Base-by-base conservation (phyloP, 2,888 invertebrate species). In the Halictus quadricinctus region DNA sequence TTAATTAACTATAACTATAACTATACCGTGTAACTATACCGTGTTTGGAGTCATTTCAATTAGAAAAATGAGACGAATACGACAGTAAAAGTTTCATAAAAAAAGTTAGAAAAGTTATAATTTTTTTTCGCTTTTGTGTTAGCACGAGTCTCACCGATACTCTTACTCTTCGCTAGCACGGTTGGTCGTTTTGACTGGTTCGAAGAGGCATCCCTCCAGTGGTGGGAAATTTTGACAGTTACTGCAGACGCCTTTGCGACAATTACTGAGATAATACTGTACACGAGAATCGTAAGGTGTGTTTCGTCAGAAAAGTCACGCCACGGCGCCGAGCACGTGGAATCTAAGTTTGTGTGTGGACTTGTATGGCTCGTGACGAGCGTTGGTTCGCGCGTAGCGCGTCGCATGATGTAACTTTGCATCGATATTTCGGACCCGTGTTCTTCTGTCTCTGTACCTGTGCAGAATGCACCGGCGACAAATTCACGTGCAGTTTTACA, bases 361-460 rank as follows among this genome's bases (percentile, higher is more conserved):
- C 90, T 90, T 90, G 86, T 90, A 90, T 90, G 87, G 89, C 72
- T 76, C 85, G 82, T 72, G 70, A 87, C 82, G 76, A 84, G 69
- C 76, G 60, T 75, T 80, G 79, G 82, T 69, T 36, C 82, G 79
- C 64, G 66, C n/a, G 74, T 85, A 75, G 54, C 72, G 54, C 72
- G 79, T 78, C 69, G 88, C 70, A 88, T 91, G 90, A 91, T 89
- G 90, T 88, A 91, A 89, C 88, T 64, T 72, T 60, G 25, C 69
- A 54, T 73, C 74, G 84, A 88, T 87, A 81, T 88, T 88, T 88
- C 88, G 85, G 81, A 87, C 48, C 50, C 48, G 8, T 43, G 36
- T 41, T 41, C 69, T 12, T 41, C 10, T 12, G 41, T 12, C 41
- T 1, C 64, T 64, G 18, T 29, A 64, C 29, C 18, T 29, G 25